These are phyloP conservation scores for Aeoliscus strigatus DNA, from an alignment of 2,797 vertebrate species.

Conservation along the genomic window DNA sequence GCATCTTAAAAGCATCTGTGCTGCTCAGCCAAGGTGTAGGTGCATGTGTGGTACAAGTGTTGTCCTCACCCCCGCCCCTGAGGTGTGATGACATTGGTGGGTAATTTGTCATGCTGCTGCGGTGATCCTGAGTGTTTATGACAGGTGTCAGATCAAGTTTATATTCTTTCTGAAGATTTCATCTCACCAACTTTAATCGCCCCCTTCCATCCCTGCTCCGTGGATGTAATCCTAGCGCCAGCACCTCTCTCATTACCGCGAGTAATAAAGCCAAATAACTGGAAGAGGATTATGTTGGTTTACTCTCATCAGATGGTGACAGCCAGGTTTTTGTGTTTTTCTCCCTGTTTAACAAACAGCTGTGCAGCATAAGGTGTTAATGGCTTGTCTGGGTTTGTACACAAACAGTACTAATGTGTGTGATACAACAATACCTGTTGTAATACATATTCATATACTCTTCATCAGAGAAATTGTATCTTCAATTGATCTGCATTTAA, in stretches of 20 bases:
- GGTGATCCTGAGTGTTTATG: slow-evolving; percentile 64
- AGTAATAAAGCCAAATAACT: slow-evolving; percentile 62
- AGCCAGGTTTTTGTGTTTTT: slow-evolving; percentile 2
- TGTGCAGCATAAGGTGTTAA: slow-evolving; percentile 10
- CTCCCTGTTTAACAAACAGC: slow-evolving; percentile 15
- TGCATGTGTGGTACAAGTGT: slow-evolving; percentile 25
- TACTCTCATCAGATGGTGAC: slow-evolving; percentile 19
- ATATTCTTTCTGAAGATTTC: slow-evolving; percentile 56
- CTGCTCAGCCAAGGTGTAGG: no score
- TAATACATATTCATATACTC: no score
- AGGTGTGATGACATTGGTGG: slow-evolving; percentile 53
- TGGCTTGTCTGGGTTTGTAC: slow-evolving; percentile 6
- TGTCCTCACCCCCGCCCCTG: no score
- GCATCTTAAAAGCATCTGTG: no score
- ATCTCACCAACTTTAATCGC: slow-evolving; percentile 59
- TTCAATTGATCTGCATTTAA: no score
- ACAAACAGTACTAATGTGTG: no score
- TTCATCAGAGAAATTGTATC: no score
- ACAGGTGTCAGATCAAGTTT: slow-evolving; percentile 72
- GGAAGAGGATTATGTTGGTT: slow-evolving; percentile 28
- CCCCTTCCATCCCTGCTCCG: slow-evolving; percentile 40
- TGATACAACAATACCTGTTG: no score
- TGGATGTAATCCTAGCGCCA: slow-evolving; percentile 43
- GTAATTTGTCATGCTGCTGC: slow-evolving; percentile 56
- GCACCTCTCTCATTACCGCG: slow-evolving; percentile 60